Conservation (phyloP, 2,797 vertebrate species). For the Sylvilagus floridanus region DNA sequence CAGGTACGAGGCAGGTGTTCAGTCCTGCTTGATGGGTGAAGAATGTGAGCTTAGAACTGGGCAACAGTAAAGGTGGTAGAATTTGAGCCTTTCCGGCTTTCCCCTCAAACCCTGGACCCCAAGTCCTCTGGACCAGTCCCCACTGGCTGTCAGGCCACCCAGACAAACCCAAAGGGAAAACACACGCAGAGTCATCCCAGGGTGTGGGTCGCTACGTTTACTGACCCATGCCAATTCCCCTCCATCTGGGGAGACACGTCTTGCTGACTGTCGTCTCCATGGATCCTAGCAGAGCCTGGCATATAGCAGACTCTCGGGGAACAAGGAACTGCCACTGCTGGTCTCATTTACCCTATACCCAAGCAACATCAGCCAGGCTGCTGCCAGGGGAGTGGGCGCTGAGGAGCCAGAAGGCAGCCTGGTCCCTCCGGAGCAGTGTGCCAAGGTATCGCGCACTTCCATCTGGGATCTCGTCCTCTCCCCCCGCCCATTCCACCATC, state of each 20-base stretch:
- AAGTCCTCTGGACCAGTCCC: constrained; percentile 25
- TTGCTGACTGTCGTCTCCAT: neutral
- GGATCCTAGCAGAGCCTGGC: neutral
- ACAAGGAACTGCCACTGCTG: neutral
- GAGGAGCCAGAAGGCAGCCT: neutral
- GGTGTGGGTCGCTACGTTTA: neutral
- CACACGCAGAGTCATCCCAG: neutral
- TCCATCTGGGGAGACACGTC: neutral
- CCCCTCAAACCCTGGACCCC: neutral
- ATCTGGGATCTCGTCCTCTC: neutral
- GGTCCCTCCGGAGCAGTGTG: neutral
- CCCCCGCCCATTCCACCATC: neutral
- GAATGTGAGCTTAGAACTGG: neutral
- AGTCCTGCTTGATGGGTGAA: neutral
- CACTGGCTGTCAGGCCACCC: neutral
- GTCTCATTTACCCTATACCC: neutral
- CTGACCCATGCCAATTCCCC: neutral
- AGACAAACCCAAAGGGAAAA: neutral
- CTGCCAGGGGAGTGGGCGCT: neutral
- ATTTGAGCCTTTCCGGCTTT: neutral
- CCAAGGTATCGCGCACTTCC: neutral
- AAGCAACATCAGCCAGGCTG: neutral
- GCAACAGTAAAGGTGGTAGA: neutral
- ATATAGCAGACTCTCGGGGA: neutral
- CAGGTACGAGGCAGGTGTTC: neutral